Base-by-base conservation (phyloP, 2,113 vertebrate species). In the Opisthocomus hoazin region DNA sequence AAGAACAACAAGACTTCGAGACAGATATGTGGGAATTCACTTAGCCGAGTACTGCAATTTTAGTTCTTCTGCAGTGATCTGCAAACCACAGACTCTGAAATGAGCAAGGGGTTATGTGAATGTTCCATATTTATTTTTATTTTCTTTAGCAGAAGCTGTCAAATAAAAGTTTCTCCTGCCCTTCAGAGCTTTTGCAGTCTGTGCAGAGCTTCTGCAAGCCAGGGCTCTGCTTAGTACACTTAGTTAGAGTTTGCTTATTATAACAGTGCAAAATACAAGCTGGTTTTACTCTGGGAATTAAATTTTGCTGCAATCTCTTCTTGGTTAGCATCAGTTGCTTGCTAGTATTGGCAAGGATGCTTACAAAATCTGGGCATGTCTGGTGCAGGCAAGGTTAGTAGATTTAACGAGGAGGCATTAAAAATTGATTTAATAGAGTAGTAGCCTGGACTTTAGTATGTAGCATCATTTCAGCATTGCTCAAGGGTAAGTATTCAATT, bases 51-150 rank as follows among this genome's bases (percentile, higher is more conserved):
- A 90, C 15, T 86, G 75, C 87, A 91, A 53, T 95, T 95, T 88
- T 82, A 93, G 91, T 93, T 94, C 29, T 19, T 93, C 79, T 95
- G 68, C 80, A 87, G 65, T 53, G 77, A 93, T 91, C 68, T 95
- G 79, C 87, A 97, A 97, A 96, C 96, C 96, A 96, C 96, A 96
- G 75, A 90, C 84, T 86, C 84, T 75, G 66, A 96, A 97, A 95
- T 88, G 95, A 93, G 73, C 95, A 95, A 93, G 34, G 81, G 94
- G 94, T 94, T 96, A 96, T 97, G 92, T 94, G 97, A 95, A 96
- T 60, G 83, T 96, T 96, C 82, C 9, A 0, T 85, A 93, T 94
- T 94, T 95, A 73, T 87, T 95, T 96, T 86, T 94, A 75, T 93
- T 95, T 95, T 93, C 86, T 74, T 70, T 90, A 91, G 84, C 69